phyloP scores from a whole-genome alignment of 2,888 invertebrate genomes.

The Drosophila monieri region DNA sequence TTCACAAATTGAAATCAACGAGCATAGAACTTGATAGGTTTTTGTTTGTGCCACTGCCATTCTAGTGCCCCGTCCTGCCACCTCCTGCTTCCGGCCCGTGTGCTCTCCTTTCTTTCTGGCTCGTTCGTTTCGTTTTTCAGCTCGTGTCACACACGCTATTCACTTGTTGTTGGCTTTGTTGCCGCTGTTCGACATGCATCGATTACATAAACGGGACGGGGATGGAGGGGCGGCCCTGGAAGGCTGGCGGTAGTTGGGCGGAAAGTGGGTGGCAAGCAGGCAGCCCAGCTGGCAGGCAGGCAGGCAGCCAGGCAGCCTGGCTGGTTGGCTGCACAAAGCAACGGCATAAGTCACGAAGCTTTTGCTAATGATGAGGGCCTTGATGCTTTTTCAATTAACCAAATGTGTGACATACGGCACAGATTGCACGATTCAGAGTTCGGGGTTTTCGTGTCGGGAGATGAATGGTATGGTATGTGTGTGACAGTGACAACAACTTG shows the following conservation, averaged over 20 bases:
- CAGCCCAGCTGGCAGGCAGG: neutral
- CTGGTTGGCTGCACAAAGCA: conserved; percentile 26
- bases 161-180: conserved; percentile 51
- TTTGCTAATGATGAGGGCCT: conserved; percentile 74
- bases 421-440: conserved; percentile 14
- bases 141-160: conserved; percentile 50
- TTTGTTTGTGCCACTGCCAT: conserved; percentile 50
- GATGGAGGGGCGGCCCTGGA: conserved; percentile 7
- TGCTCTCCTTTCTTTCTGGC: conserved; percentile 35
- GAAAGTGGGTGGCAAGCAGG: conserved; percentile 1
- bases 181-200: conserved; percentile 76
- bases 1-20: conserved; percentile 78
- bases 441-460: neutral
- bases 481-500: conserved; percentile 27
- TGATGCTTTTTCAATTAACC: conserved; percentile 76
- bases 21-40: conserved; percentile 74
- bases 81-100: conserved; percentile 2
- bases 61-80: neutral
- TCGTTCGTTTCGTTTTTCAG: conserved; percentile 54
- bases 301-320: conserved; percentile 14
- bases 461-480: conserved; percentile 1
- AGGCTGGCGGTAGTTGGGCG: conserved; percentile 2
- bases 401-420: conserved; percentile 55
- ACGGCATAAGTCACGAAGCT: conserved; percentile 73
- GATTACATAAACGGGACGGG: conserved; percentile 66